These are phyloP conservation scores for Myopa tessellatipennis DNA, from an alignment of 2,888 invertebrate species.

Conservation along the genomic window DNA sequence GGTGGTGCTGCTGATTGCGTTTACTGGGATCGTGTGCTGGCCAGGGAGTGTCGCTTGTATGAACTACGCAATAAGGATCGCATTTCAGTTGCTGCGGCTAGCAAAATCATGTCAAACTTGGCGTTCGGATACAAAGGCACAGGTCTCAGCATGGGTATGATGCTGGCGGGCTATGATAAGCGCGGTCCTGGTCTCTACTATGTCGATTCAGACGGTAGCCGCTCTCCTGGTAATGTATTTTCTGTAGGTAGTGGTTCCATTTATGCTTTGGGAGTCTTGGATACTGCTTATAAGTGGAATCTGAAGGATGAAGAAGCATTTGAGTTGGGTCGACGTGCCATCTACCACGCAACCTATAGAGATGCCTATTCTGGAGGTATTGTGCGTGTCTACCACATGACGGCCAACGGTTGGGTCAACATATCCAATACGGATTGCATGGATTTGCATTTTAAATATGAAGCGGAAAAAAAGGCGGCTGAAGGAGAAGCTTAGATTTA, in stretches of 20 bases:
- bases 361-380: conserved; percentile 98
- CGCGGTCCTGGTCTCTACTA: conserved; percentile 96
- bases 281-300: conserved; percentile 90
- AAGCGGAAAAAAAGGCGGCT: conserved; percentile 55
- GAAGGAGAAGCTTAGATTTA: background rate
- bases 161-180: conserved; percentile 96
- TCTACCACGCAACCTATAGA: conserved; percentile 97
- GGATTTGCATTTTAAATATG: conserved; percentile 89
- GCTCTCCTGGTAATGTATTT: conserved; percentile 92
- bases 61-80: conserved; percentile 95
- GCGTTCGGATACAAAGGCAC: conserved; percentile 88
- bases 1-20: conserved; percentile 99
- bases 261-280: conserved; percentile 96
- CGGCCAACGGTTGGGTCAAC: conserved; percentile 89
- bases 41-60: conserved; percentile 97
- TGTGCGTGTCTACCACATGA: conserved; percentile 95
- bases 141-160: conserved; percentile 96
- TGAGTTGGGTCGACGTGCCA: conserved; percentile 92
- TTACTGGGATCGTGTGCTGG: conserved; percentile 96
- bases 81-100: conserved; percentile 99
- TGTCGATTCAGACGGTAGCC: conserved; percentile 95
- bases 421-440: conserved; percentile 93
- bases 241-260: conserved; percentile 98
- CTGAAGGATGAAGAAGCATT: conserved; percentile 91
- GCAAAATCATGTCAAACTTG: conserved; percentile 97